phyloP scores from a whole-genome alignment of 2,797 vertebrate species.

The Neopelma chrysocephalum region DNA sequence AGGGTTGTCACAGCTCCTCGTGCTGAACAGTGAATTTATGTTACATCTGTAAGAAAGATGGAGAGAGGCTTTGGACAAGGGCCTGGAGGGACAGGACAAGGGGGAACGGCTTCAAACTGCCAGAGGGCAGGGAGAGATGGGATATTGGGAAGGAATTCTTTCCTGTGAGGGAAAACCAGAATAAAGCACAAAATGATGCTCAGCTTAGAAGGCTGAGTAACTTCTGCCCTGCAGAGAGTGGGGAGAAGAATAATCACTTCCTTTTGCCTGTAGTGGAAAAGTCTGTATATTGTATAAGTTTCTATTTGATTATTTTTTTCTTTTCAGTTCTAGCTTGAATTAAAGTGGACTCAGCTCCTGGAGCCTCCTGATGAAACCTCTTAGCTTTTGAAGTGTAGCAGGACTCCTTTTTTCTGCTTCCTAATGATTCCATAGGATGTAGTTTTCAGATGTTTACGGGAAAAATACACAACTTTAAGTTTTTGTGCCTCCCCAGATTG shows the following conservation, averaged over 20 bases:
- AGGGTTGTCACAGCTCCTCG: neutral
- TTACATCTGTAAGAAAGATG: rapidly evolving
- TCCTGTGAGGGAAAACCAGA: rapidly evolving
- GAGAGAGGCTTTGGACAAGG: neutral
- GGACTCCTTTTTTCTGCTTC: neutral
- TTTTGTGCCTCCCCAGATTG: neutral
- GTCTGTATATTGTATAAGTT: neutral
- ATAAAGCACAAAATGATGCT: neutral
- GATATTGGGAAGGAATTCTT: rapidly evolving
- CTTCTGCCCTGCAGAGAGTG: neutral
- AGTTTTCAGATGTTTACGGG: neutral
- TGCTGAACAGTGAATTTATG: too few species aligned
- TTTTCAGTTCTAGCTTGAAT: neutral
- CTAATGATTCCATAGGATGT: neutral
- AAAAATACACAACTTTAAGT: neutral
- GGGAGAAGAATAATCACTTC: neutral
- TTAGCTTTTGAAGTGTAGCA: neutral
- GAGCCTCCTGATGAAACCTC: neutral
- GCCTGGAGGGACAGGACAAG: neutral
- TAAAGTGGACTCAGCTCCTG: neutral
- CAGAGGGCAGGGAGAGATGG: rapidly evolving
- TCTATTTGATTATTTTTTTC: neutral
- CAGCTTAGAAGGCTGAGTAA: neutral
- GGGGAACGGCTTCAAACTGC: neutral
- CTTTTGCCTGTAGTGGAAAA: neutral